Conservation (phyloP, 2,888 invertebrate genomes). For the Drosophila niveifrons region DNA sequence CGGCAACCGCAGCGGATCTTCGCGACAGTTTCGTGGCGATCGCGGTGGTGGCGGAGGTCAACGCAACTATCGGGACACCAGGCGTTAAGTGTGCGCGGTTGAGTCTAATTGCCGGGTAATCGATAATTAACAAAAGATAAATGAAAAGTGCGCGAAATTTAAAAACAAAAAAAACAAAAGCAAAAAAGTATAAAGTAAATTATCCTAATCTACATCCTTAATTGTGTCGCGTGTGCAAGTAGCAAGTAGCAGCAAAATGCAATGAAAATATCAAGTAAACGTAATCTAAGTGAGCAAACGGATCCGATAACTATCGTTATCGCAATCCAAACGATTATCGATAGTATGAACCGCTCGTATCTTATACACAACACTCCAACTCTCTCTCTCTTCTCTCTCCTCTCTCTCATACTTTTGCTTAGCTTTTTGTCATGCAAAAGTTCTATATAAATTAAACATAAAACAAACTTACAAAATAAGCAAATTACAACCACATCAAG, state of each 20-base stretch:
- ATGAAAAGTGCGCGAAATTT: slow-evolving; percentile 48
- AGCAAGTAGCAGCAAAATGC: slow-evolving; percentile 30
- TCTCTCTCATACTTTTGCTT: slow-evolving; percentile 49
- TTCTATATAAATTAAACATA: slow-evolving; percentile 35
- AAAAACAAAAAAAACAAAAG: not conserved
- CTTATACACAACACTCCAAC: slow-evolving; percentile 62
- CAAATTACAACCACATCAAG: slow-evolving; percentile 48
- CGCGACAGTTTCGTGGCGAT: slow-evolving; percentile 85
- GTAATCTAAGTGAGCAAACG: slow-evolving; percentile 54
- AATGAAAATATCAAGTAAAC: slow-evolving; percentile 39
- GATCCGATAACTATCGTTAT: slow-evolving; percentile 22
- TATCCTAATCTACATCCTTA: slow-evolving; percentile 10
- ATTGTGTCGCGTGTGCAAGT: slow-evolving; percentile 51
- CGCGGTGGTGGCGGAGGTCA: slow-evolving; percentile 71
- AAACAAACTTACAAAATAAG: slow-evolving; percentile 62
- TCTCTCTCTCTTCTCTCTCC: slow-evolving; percentile 40
- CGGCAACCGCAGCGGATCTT: slow-evolving; percentile 73
- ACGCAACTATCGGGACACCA: slow-evolving; percentile 69
- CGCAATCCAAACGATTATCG: slow-evolving; percentile 17
- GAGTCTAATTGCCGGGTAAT: slow-evolving; percentile 47
- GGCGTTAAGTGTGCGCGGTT: slow-evolving; percentile 60
- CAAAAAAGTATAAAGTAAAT: not conserved
- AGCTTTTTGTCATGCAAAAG: slow-evolving; percentile 53
- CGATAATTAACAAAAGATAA: not conserved
- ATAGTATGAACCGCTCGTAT: slow-evolving; percentile 50